A percentile compares a stretch with the other conserved stretches of the same genome.
Conservation (phyloP, 2,888 invertebrate genomes). For the Agapostemon virescens region DNA sequence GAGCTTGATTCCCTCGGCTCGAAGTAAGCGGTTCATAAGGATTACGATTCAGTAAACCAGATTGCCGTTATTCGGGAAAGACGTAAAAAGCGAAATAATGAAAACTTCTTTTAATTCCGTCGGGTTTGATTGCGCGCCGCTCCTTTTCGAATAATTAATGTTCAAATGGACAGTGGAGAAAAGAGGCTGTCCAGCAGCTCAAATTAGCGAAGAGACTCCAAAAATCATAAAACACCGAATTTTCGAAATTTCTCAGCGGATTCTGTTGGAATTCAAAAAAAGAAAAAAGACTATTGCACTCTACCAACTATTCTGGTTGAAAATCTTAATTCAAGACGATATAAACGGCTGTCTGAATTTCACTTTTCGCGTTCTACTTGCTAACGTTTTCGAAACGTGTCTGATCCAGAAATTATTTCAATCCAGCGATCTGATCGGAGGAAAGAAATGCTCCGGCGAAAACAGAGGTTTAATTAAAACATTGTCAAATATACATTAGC, state of each 20-base stretch:
- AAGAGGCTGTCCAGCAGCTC: background rate
- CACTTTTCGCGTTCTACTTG: too few species aligned
- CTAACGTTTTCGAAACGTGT: too few species aligned
- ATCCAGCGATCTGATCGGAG: background rate
- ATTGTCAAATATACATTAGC: slow-evolving; percentile 17
- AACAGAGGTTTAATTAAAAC: slow-evolving; percentile 40
- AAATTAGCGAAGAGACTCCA: background rate
- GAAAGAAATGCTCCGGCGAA: background rate
- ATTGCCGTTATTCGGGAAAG: background rate
- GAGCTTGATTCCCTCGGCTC: background rate
- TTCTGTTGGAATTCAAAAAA: too few species aligned
- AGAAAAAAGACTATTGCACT: too few species aligned
- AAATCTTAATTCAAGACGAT: too few species aligned
- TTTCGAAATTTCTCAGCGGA: too few species aligned
- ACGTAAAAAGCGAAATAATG: background rate
- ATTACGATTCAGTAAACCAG: background rate
- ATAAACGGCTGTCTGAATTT: too few species aligned
- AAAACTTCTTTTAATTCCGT: background rate
- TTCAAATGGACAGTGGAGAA: background rate
- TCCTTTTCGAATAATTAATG: slow-evolving; percentile 28
- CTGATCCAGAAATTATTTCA: background rate
- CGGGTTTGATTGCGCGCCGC: slow-evolving; percentile 15
- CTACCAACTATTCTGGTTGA: too few species aligned
- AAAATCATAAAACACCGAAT: background rate
- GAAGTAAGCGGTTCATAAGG: background rate